Evolutionary conservation across 2,113 vertebrate genomes (phyloP), one percentile per base, ranked within the genome.

Genomic region (Mirounga angustirostris): DNA sequence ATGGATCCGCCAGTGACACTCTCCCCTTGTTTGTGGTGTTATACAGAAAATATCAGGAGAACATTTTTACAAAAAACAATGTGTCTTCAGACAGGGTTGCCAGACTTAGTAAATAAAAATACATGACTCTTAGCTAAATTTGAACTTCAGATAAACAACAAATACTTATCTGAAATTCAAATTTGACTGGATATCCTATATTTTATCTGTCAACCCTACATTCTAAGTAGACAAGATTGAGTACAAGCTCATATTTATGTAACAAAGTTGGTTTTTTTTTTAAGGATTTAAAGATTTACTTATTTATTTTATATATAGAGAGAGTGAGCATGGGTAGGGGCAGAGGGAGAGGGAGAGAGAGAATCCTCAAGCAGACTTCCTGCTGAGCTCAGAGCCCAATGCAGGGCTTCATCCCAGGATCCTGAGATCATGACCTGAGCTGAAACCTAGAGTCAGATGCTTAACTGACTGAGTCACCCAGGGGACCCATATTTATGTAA

Each of bases 131-230:
- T 22, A 28, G 11, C 67, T 67, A 96, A 82, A 67, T 86, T 59
- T 52, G 14, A 97, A 84, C 65, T 81, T 92, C 30, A 96, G 6
- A 81, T 80, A 59, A 73, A 93, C 9, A 94, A 67, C 12, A 85
- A 88, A 26, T 74, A 92, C 19, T 36, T 82, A 86, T 28, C 26
- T 85, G 58, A 95, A 76, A 78, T n/a, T 90, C 24, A 94, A 43
- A 76, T 58, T 79, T 83, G 90, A 83, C 19, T 84, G 16, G 19
- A 7, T 82, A 2, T 22, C 30, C 11, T 71, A 4, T 56, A 78
- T 83, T 94, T 94, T 90, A 54, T 46, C 22, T 81, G 7, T 83
- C 69, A 91, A 58, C 33, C 1, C 30, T 85, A 36, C 7, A 84
- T 92, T 74, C 26, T 59, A 65, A 7, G 22, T 61, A 97, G 50